Conservation (phyloP, 2,113 vertebrate species). For the Macroglossus sobrinus region DNA sequence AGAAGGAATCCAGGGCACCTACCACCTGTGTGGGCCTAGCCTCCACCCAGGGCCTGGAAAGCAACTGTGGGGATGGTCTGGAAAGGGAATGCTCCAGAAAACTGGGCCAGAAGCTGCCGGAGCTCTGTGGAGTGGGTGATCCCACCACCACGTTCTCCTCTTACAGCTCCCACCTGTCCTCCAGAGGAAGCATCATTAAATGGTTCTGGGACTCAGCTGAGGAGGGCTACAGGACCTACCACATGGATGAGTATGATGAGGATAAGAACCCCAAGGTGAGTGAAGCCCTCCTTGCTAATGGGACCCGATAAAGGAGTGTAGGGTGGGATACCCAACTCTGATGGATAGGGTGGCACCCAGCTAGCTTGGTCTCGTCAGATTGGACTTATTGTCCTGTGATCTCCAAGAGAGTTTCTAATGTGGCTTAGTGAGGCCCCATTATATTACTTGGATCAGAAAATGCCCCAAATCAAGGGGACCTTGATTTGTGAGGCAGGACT, state of each 20-base stretch:
- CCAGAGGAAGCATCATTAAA: slow-evolving; percentile 86
- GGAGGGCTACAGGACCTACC: slow-evolving; percentile 88
- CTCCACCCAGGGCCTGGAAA: neutral
- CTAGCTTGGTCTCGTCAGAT: neutral
- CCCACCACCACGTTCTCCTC: neutral
- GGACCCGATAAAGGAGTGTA: too few relatives aligned
- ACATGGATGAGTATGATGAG: slow-evolving; percentile 86
- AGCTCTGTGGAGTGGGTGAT: neutral
- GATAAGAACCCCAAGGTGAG: slow-evolving; percentile 93
- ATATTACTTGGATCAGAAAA: neutral
- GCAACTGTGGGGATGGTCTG: neutral
- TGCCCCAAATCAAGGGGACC: neutral
- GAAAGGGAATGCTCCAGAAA: slow-evolving; percentile 1
- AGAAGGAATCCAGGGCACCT: neutral
- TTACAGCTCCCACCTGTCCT: slow-evolving; percentile 82
- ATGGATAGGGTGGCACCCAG: neutral
- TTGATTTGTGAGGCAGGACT: neutral
- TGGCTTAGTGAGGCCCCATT: neutral
- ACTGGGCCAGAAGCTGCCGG: neutral
- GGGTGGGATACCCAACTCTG: neutral
- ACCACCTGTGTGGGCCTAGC: neutral
- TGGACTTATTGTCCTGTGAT: neutral
- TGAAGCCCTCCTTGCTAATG: neutral
- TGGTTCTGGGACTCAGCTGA: slow-evolving; percentile 87
- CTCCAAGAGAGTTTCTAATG: neutral